Evolutionary conservation across 2,888 invertebrate genomes (phyloP).

Genomic region (Drosophila koepferae): DNA sequence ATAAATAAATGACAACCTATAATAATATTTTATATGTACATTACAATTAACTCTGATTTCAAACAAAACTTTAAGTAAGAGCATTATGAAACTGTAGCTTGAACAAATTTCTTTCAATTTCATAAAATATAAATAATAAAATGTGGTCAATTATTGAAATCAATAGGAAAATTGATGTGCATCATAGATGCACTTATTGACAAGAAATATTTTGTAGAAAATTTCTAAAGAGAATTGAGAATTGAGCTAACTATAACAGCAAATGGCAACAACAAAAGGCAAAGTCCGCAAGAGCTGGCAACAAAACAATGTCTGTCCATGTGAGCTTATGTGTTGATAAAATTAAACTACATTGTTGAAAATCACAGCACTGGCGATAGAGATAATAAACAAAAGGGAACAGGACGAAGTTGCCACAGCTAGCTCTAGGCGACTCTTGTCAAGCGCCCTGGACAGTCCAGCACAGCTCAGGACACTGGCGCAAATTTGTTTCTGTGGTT

Average conservation of each 20-base stretch:
- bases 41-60: not conserved
- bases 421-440: not conserved
- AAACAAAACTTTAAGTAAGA: not conserved
- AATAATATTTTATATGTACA: not conserved
- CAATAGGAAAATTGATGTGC: conserved; percentile 26
- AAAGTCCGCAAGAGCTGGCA: not conserved
- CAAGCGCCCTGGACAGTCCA: not conserved
- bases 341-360: conserved; percentile 73
- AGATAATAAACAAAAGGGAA: conserved; percentile 63
- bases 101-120: not conserved
- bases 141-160: conserved; percentile 18
- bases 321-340: conserved; percentile 54
- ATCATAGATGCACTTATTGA: conserved; percentile 25
- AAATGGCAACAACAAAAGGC: conserved; percentile 22
- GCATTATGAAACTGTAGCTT: not conserved
- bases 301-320: conserved; percentile 32
- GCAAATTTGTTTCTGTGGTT: conserved; percentile 53
- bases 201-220: conserved; percentile 24
- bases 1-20: not conserved
- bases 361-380: conserved; percentile 69
- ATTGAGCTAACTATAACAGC: conserved; percentile 26
- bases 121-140: not conserved
- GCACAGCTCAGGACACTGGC: conserved; percentile 17
- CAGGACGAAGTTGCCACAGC: conserved; percentile 28
- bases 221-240: conserved; percentile 20